These are phyloP conservation scores for Drosophila kepulauana DNA, from an alignment of 1,140 invertebrate genomes.

Conservation along the genomic window DNA sequence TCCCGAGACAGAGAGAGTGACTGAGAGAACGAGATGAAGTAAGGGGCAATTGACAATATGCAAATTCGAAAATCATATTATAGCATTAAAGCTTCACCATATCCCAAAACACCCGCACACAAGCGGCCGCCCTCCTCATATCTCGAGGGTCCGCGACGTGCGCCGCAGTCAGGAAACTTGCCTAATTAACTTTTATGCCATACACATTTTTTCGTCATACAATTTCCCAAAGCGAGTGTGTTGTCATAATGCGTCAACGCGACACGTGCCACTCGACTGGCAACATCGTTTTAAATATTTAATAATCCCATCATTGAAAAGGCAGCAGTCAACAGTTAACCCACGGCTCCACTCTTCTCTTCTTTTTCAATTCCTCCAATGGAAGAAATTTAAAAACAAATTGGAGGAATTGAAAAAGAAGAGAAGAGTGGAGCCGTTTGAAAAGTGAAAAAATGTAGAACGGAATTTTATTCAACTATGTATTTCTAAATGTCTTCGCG, in stretches of 20 bases:
- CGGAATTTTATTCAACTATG: too few relatives aligned
- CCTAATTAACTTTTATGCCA: conserved; percentile 50
- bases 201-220: conserved; percentile 26
- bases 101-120: background rate
- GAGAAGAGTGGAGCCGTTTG: too few relatives aligned
- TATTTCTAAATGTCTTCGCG: too few relatives aligned
- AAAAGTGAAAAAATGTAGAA: too few relatives aligned
- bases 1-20: background rate
- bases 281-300: conserved; percentile 48
- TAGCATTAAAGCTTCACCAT: background rate
- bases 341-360: background rate
- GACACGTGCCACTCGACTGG: conserved; percentile 34
- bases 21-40: background rate
- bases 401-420: too few relatives aligned
- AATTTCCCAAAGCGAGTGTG: conserved; percentile 19
- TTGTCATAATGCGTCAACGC: conserved; percentile 54
- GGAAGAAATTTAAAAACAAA: background rate
- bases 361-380: background rate
- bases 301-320: conserved; percentile 33
- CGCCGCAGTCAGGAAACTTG: conserved; percentile 24
- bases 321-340: conserved; percentile 19
- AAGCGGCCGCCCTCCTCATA: background rate
- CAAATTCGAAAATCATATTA: conserved; percentile 9
- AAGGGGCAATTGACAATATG: conserved; percentile 1
- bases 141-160: conserved; percentile 1